Conservation (phyloP, 2,797 vertebrate genomes). For the Ctenopoma multispine region DNA sequence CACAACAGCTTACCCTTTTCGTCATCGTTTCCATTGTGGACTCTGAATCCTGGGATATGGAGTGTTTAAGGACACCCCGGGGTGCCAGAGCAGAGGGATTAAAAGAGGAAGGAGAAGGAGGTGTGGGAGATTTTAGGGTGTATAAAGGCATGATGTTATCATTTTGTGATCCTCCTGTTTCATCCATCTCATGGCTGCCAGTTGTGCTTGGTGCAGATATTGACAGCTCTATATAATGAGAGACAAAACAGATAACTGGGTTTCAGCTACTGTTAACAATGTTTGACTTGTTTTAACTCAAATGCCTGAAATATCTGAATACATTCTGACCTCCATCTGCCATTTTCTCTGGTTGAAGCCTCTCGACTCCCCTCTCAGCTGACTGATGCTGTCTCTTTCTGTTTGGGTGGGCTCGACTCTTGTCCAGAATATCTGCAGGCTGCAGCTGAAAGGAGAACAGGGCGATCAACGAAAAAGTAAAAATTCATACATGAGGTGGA, state of each 20-base stretch:
- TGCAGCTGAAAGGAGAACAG: constrained; percentile 32
- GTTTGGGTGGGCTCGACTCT: constrained; percentile 52
- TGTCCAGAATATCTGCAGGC: constrained; percentile 48
- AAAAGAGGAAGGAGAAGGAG: constrained; percentile 36
- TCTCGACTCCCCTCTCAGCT: constrained; percentile 14
- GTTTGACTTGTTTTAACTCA: neutral
- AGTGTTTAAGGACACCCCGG: constrained; percentile 74
- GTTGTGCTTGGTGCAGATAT: constrained; percentile 13
- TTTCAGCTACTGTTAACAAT: neutral
- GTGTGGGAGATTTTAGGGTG: neutral
- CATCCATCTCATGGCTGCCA: constrained; percentile 36
- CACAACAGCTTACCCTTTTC: constrained; percentile 77
- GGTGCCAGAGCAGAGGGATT: constrained; percentile 27
- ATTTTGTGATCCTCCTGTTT: constrained; percentile 35
- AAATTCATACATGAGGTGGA: neutral
- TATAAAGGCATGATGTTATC: constrained; percentile 9
- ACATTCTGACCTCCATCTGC: constrained; percentile 50
- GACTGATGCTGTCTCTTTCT: constrained; percentile 77
- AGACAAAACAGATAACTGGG: constrained; percentile 15
- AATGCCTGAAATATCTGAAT: neutral
- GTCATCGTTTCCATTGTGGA: constrained; percentile 76
- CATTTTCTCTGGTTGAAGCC: constrained; percentile 4
- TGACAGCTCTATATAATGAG: constrained; percentile 26
- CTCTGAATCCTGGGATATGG: constrained; percentile 75
- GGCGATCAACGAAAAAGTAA: neutral